Base-by-base conservation (phyloP, 2,797 vertebrate species). In the Antrozous pallidus region DNA sequence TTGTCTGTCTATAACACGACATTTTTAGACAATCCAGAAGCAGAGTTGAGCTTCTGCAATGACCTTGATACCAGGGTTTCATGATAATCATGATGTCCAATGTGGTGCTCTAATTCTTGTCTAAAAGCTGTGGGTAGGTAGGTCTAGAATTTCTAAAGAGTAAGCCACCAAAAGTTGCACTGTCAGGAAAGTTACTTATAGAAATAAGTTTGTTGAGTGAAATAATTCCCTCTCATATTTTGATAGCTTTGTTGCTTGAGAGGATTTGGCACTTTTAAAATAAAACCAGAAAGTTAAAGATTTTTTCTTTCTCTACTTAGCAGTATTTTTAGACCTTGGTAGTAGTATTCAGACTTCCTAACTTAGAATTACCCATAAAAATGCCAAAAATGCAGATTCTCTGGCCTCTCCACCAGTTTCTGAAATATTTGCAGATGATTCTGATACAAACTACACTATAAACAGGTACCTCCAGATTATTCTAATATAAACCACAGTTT, bases 211-310 rank as follows among this genome's bases (percentile, higher is more conserved):
- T 88, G 2, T 92, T 93, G 38, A 58, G 5, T 63, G 2, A 94
- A 73, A 74, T 58, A 70, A 67, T 51, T 67, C 6, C 11, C 17
- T 70, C 65, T 51, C 8, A 38, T 75, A 83, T 74, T 91, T 89
- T 67, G 54, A 87, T 87, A 73, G n/a, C 14, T 91, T 89, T 93
- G 61, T 71, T 93, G 28, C 0, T 90, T 67, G 36, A 95, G 38
- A 51, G 3, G 6, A 81, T 67, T 82, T 87, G 7, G 4, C 63
- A 87, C 38, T 63, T 36, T 54, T 8, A 54, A 54, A 54, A 54
- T 54, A 54, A 92, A 92, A 56, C 70, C 4, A 75, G 6, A 9
- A 86, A 56, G 0, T 1, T 36, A 20, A 80, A 91, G 18, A n/a
- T 42, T 28, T 45, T n/a, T 88, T 38, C 9, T 88, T 91, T 86